Evolutionary conservation across 1,140 invertebrate genomes (phyloP).

Genomic region (Calephelis nemesis): DNA sequence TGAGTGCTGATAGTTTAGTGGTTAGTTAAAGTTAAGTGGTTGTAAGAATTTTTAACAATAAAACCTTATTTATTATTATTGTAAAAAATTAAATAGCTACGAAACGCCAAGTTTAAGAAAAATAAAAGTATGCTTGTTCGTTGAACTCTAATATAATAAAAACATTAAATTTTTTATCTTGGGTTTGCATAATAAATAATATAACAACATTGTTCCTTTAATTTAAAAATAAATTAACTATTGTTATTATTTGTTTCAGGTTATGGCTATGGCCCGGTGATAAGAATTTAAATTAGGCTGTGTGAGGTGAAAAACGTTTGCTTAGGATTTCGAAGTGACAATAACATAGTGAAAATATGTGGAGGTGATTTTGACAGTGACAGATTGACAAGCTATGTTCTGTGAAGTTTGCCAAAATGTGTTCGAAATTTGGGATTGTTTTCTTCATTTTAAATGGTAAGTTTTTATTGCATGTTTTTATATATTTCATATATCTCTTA

Average conservation of each 20-base stretch:
- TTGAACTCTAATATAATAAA: too few species aligned
- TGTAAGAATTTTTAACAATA: too few species aligned
- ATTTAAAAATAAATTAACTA: not conserved
- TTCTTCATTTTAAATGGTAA: constrained; percentile 50
- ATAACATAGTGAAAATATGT: constrained; percentile 23
- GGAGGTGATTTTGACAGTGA: constrained; percentile 41
- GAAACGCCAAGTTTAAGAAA: too few species aligned
- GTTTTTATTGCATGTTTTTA: constrained; percentile 23
- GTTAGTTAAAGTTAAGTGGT: too few species aligned
- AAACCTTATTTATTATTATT: too few species aligned
- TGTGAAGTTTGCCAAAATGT: constrained; percentile 52
- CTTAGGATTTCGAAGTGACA: constrained; percentile 13
- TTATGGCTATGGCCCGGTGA: constrained; percentile 5
- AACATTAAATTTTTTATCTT: too few species aligned
- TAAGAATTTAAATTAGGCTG: constrained; percentile 5
- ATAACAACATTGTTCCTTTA: too few species aligned
- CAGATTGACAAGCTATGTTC: constrained; percentile 46
- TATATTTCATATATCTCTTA: too few species aligned
- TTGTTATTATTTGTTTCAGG: constrained; percentile 16
- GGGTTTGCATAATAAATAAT: too few species aligned
- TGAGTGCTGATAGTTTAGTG: too few species aligned
- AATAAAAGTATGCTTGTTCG: too few species aligned
- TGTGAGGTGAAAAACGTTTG: constrained; percentile 12
- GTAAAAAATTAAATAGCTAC: too few species aligned
- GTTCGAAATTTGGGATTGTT: constrained; percentile 50